Evolutionary conservation across 2,888 invertebrate species (phyloP), one percentile per base, ranked within the genome.

Genomic region (Coleophora deauratella): DNA sequence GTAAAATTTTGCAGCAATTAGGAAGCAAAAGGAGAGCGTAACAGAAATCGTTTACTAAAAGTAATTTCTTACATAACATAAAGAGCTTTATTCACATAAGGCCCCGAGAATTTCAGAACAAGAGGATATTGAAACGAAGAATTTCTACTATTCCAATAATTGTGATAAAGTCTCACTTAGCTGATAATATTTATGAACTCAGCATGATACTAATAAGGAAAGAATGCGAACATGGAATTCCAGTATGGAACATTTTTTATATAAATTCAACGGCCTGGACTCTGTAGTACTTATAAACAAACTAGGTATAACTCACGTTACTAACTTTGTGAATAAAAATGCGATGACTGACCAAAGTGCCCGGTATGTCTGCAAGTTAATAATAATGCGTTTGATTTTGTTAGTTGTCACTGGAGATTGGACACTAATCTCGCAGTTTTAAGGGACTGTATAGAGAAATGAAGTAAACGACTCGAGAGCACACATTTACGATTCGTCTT

Each of bases 401-500:
- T 14, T 30, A 27, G 21, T 33, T n/a, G 27, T 27, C 38, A 34
- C 37, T 40, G 7, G 21, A 45, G 43, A 42, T 27, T 33, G 10
- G 34, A 32, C 43, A 35, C 31, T 42, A 42, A 42, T 12, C 8
- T 11, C 27, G 38, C 15, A 15, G 33, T 13, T 15, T 31, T 38
- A 41, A 40, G 36, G 28, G 27, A 12, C 37, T n/a, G 37, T 12
- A 35, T 45, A 42, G 46, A 45, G 42, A 38, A 47, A 47, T 21
- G 21, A 44, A 44, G 44, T 45, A 36, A 40, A 39, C 46, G 38
- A 35, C 40, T 44, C 47, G 46, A 40, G 37, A 49, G n/a, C 11
- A 37, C 35, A 42, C n/a, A 30, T 35, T 41, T 10, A 42, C 35
- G 45, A 43, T 45, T 40, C 45, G 49, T 46, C 47, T 44, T 46